Conservation (phyloP, 1,140 invertebrate genomes). For the Sitodiplosis mosellana region DNA sequence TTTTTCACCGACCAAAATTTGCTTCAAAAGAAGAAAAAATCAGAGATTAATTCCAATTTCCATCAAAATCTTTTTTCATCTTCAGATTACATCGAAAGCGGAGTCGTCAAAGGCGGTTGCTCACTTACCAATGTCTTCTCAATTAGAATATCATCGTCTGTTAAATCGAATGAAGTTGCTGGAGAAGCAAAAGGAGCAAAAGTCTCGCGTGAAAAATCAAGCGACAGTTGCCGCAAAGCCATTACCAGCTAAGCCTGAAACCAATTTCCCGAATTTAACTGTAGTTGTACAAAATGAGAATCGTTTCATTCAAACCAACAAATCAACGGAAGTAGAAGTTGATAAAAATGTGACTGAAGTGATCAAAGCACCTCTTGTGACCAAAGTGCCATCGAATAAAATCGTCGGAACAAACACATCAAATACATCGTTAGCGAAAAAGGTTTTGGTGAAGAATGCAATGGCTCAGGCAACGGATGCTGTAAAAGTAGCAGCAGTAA, state of each 20-base stretch:
- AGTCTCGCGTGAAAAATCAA: background rate
- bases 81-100: too few relatives aligned
- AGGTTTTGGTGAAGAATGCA: background rate
- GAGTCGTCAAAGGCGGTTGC: conserved; percentile 14
- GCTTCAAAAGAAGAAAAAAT: too few relatives aligned
- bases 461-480: background rate
- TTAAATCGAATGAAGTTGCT: conserved; percentile 20
- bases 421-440: background rate
- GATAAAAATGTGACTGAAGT: background rate
- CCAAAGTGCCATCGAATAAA: background rate
- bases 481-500: background rate
- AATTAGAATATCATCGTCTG: conserved; percentile 17
- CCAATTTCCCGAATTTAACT: too few relatives aligned
- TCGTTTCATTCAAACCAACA: too few relatives aligned
- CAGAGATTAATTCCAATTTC: too few relatives aligned
- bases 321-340: too few relatives aligned
- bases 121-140: conserved; percentile 18
- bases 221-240: too few relatives aligned
- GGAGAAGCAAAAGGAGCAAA: conserved; percentile 12
- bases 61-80: too few relatives aligned
- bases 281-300: too few relatives aligned
- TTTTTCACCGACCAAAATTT: too few relatives aligned
- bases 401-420: background rate
- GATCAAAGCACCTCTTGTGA: background rate
- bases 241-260: too few relatives aligned